These are phyloP conservation scores for Frankliniella fusca DNA, from an alignment of 2,888 invertebrate species.

Conservation along the genomic window DNA sequence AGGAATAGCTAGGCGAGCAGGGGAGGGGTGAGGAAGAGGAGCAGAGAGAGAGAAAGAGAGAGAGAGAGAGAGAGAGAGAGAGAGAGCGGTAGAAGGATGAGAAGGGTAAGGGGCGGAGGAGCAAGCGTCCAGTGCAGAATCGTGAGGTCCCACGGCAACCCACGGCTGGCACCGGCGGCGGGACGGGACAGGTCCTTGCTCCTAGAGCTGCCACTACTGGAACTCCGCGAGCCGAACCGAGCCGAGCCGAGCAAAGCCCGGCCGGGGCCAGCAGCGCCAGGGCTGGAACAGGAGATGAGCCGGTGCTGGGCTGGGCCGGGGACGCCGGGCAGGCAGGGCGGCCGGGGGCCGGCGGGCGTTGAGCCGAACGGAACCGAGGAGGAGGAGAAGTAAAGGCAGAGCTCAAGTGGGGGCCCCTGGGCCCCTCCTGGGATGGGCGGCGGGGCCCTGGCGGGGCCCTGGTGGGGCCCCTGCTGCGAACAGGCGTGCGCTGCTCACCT, in stretches of 20 bases:
- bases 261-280: background rate
- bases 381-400: too few relatives aligned
- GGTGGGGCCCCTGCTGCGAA: background rate
- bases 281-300: background rate
- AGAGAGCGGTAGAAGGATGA: background rate
- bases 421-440: too few relatives aligned
- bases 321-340: too few relatives aligned
- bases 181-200: constrained; percentile 20
- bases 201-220: constrained; percentile 24
- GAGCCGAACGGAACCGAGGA: constrained; percentile 2
- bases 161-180: constrained; percentile 5
- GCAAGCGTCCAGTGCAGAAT: constrained; percentile 23
- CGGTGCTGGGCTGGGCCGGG: background rate
- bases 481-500: background rate
- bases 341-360: constrained; percentile 5
- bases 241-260: background rate
- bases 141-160: constrained; percentile 25
- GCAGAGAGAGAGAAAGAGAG: background rate
- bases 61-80: background rate
- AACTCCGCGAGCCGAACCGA: constrained; percentile 15
- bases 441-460: background rate
- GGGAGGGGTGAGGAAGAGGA: background rate
- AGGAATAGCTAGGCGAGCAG: background rate
- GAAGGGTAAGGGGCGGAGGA: background rate
- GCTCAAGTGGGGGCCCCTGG: background rate